Base-by-base conservation (phyloP, 2,113 vertebrate species). In the Antechinus stuartii region DNA sequence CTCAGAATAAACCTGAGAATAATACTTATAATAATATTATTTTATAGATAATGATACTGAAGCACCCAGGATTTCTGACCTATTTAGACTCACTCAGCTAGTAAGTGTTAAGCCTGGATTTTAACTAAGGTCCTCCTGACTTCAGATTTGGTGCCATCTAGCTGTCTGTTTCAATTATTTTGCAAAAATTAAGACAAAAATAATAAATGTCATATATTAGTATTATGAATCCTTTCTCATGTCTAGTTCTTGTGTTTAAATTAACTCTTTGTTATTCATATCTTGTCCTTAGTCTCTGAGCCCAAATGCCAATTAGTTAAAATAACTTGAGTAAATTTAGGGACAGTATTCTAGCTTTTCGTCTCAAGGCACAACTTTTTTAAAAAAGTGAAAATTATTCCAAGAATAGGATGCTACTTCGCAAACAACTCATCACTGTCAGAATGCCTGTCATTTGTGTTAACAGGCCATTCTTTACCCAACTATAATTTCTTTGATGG, bases 371-470 rank as follows among this genome's bases (percentile, higher is more conserved):
- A 84, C 42, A 84, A 84, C n/a, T 84, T 76, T 76, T 61, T 76
- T 84, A 42, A 42, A 42, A 84, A 84, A 84, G 68, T 84, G 68
- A 84, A 84, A 23, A 84, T 84, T 84, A 84, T 84, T 84, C 68
- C 68, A 84, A 84, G 68, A 84, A 84, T 84, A 84, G 68, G 68
- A n/a, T 42, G 35, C 68, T 84, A 8, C 68, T 84, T 84, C n/a
- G n/a, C 68, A 84, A 84, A 84, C n/a, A 84, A 84, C n/a, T 84
- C 68, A 42, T 84, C 68, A 84, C 68, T 84, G n/a, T 84, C 68
- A 84, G 68, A 84, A 84, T 84, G 68, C 68, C 68, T 84, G 68
- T 84, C n/a, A 84, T 84, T 84, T 84, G 68, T 84, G n/a, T 84
- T 84, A 84, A 84, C 68, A 42, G 68, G 68, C 68, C 68, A 84